A percentile compares a stretch with the other conserved stretches of the same genome.
Evolutionary conservation across 2,888 invertebrate species (phyloP).

Genomic region (Rotaria sp.): DNA sequence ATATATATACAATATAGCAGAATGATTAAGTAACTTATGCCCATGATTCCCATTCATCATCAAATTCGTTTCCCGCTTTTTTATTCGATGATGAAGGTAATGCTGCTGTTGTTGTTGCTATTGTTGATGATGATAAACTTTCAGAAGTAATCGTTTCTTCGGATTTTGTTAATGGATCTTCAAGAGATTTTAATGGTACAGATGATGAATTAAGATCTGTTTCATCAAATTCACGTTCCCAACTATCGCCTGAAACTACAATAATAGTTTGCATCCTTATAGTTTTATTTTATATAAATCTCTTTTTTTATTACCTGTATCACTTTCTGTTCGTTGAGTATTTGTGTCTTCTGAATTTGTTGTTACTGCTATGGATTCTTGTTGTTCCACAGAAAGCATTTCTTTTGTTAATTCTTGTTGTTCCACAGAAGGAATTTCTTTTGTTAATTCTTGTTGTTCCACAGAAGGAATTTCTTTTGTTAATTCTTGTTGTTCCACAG

Average conservation of each 20-base stretch:
- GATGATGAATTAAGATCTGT: not conserved
- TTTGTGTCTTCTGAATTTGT: not conserved
- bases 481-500: not conserved
- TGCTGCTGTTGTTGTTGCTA: not conserved
- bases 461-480: not conserved
- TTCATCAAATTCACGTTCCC: conserved; percentile 19
- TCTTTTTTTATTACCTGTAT: not conserved
- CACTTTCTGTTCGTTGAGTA: not conserved
- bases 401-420: not conserved
- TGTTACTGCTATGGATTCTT: not conserved
- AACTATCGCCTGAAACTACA: not conserved
- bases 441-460: not conserved
- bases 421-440: not conserved
- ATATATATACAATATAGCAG: not conserved
- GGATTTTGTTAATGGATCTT: not conserved
- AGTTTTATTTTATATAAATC: not conserved
- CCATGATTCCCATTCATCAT: conserved; percentile 12
- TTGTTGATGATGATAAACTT: not conserved
- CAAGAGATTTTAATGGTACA: not conserved
- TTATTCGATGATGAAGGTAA: not conserved
- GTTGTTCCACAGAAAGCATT: not conserved
- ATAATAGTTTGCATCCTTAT: not conserved
- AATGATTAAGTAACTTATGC: not conserved
- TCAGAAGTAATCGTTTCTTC: not conserved
- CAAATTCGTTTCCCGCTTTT: not conserved